Evolutionary conservation across 2,888 invertebrate genomes (phyloP).

Genomic region (Kryphioiulus occultus): DNA sequence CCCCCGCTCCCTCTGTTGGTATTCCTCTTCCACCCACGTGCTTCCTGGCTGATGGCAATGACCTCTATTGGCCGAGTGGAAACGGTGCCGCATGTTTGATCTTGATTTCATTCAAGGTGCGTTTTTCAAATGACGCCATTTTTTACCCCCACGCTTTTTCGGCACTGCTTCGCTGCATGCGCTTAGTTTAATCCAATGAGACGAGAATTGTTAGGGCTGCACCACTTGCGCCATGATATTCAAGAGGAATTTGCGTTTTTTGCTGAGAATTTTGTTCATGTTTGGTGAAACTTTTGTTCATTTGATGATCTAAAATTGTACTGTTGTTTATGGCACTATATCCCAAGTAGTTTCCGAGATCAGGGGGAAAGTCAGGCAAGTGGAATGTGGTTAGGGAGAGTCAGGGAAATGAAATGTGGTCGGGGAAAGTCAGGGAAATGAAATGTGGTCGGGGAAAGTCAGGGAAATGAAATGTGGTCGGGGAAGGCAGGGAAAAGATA

Average conservation of each 20-base stretch:
- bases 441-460: no score
- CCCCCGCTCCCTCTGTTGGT: background rate
- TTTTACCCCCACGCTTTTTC: background rate
- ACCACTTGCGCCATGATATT: background rate
- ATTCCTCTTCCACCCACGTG: slow-evolving; percentile 26
- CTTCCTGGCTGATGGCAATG: slow-evolving; percentile 25
- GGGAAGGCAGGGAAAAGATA: no score
- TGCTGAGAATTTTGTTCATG: background rate
- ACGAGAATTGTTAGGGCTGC: background rate
- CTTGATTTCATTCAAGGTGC: slow-evolving; percentile 30
- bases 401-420: no score
- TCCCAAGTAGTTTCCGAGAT: no score
- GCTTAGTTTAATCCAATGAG: background rate
- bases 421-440: no score
- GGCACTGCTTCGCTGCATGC: background rate
- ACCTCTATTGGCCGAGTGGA: slow-evolving; percentile 35
- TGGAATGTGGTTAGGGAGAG: no score
- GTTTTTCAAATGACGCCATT: background rate
- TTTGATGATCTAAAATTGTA: background rate
- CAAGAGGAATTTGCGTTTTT: background rate
- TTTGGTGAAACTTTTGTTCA: no score
- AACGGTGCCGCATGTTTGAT: slow-evolving; percentile 26
- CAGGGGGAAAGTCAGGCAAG: no score
- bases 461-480: no score
- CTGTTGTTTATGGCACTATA: no score